Percentiles rank a stretch among this genome's conserved stretches.
Conservation (phyloP, 2,888 invertebrate species). For the Argyresthia goedartella region DNA sequence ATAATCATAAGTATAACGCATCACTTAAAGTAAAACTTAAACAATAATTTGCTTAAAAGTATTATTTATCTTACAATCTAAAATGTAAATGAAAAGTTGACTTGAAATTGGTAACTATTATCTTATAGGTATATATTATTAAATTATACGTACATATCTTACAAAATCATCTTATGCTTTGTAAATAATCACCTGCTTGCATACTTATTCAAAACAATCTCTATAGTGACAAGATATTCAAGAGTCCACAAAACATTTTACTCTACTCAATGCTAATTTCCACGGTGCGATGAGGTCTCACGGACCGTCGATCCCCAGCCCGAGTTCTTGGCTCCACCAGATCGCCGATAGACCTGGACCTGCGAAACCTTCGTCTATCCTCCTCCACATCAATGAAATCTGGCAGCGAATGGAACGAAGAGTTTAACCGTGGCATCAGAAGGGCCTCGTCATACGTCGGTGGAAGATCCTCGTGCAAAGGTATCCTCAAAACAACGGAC, state of each 20-base stretch:
- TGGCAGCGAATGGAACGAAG: conserved; percentile 72
- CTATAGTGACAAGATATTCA: no score
- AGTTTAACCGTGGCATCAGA: conserved; percentile 76
- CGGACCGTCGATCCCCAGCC: conserved; percentile 42
- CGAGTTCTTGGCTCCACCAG: conserved; percentile 45
- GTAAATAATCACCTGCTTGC: no score
- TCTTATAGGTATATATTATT: neutral
- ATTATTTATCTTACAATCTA: neutral
- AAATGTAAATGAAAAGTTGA: neutral
- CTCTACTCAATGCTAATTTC: conserved; percentile 32
- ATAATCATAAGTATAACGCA: no score
- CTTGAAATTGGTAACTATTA: no score
- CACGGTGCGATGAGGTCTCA: conserved; percentile 37
- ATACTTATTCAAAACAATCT: no score
- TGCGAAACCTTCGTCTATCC: conserved; percentile 32
- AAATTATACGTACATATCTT: neutral
- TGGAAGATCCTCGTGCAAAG: conserved; percentile 56
- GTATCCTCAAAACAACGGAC: conserved; percentile 40
- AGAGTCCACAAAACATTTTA: no score
- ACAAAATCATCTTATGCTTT: neutral
- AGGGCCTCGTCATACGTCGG: conserved; percentile 85
- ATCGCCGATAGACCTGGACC: conserved; percentile 62
- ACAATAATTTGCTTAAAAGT: no score
- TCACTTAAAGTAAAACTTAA: no score
- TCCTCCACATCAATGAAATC: conserved; percentile 54